phyloP scores from a whole-genome alignment of 2,113 vertebrate genomes.

The Hystrix brachyura region DNA sequence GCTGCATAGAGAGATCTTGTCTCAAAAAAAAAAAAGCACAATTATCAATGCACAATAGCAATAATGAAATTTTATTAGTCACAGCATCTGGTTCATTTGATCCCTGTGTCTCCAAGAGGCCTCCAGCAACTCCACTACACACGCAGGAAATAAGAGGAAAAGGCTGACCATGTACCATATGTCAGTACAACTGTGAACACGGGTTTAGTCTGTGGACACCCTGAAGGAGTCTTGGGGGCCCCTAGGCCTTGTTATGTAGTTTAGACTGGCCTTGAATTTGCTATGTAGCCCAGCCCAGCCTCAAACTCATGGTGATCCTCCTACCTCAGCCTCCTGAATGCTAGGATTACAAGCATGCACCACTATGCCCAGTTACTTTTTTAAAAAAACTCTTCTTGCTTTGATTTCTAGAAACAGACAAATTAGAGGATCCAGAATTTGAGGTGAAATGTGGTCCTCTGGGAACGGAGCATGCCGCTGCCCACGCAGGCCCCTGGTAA shows the following conservation, averaged over 20 bases:
- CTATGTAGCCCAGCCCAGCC: too few species aligned
- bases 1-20: too few species aligned
- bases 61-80: not conserved
- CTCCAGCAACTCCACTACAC: not conserved
- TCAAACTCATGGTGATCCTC: not conserved
- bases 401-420: constrained; percentile 19
- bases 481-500: not conserved
- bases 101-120: fast-evolving
- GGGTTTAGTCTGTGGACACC: not conserved
- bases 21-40: too few species aligned
- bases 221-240: fast-evolving
- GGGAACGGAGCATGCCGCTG: fast-evolving
- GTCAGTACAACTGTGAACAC: fast-evolving
- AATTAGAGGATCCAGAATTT: not conserved
- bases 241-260: too few species aligned
- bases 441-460: not conserved
- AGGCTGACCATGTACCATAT: too few species aligned
- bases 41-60: not conserved
- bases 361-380: not conserved
- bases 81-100: too few species aligned
- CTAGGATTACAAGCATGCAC: not conserved
- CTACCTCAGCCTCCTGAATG: not conserved
- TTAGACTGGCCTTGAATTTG: too few species aligned
- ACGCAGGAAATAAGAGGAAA: fast-evolving
- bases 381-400: not conserved